Evolutionary conservation across 2,797 vertebrate genomes (phyloP).

Genomic region (Manis javanica): DNA sequence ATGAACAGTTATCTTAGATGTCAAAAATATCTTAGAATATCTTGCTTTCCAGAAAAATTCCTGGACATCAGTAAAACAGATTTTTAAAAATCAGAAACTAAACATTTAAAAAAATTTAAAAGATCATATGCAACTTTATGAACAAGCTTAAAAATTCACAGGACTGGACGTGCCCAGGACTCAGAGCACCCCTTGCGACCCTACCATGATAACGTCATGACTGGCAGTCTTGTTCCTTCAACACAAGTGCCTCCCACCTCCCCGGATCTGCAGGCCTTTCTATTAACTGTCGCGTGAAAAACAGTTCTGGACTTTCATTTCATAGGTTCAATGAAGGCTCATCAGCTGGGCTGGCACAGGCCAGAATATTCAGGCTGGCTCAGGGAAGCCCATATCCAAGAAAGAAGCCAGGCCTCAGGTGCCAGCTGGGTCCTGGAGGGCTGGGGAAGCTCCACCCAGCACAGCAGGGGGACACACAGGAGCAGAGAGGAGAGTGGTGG

Average conservation of each 20-base stretch:
- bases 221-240: neutral
- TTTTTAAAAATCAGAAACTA: constrained; percentile 14
- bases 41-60: neutral
- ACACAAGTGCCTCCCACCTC: neutral
- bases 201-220: neutral
- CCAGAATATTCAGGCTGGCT: neutral
- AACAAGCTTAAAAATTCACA: neutral
- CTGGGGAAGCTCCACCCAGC: fast-evolving
- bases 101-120: neutral
- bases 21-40: neutral
- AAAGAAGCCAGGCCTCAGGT: neutral
- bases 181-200: neutral
- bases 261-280: neutral
- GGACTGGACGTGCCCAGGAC: neutral
- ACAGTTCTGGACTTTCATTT: neutral
- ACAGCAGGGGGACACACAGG: neutral
- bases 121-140: neutral
- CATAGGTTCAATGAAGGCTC: neutral
- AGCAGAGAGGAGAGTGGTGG: neutral
- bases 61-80: neutral
- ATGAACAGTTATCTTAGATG: neutral
- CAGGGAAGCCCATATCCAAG: neutral
- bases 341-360: too few relatives aligned
- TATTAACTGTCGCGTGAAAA: neutral
- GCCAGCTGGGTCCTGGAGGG: too few relatives aligned